Conservation (phyloP, 2,888 invertebrate species). For the Trichacis sp. region DNA sequence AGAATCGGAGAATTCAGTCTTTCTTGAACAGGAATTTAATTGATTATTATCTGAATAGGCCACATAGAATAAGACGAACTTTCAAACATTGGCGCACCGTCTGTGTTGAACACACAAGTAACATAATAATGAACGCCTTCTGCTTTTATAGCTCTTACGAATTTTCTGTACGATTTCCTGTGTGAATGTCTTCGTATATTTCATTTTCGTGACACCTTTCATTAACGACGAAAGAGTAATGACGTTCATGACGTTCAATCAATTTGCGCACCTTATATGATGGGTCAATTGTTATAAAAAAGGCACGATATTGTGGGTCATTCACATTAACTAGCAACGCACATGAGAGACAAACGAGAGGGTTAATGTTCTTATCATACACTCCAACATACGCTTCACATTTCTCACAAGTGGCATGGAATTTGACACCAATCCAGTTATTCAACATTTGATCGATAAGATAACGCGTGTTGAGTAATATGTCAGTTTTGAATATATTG, state of each 20-base stretch:
- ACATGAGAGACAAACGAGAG: neutral
- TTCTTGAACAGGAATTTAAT: neutral
- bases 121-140: neutral
- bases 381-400: too few species aligned
- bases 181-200: neutral
- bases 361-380: too few species aligned
- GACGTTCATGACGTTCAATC: too few species aligned
- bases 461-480: neutral
- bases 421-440: neutral
- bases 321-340: neutral
- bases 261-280: too few species aligned
- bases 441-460: neutral
- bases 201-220: neutral
- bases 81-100: slow-evolving; percentile 5
- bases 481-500: neutral
- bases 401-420: neutral
- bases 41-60: slow-evolving; percentile 1
- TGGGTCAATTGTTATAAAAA: too few species aligned
- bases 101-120: slow-evolving; percentile 5
- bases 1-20: too few species aligned
- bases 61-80: slow-evolving; percentile 2
- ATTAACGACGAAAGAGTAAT: too few species aligned
- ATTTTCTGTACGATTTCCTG: neutral
- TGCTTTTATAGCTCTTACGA: neutral
- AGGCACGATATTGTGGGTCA: too few species aligned